Evolutionary conservation across 2,888 invertebrate species (phyloP).

Genomic region (Argynnis bischoffii): DNA sequence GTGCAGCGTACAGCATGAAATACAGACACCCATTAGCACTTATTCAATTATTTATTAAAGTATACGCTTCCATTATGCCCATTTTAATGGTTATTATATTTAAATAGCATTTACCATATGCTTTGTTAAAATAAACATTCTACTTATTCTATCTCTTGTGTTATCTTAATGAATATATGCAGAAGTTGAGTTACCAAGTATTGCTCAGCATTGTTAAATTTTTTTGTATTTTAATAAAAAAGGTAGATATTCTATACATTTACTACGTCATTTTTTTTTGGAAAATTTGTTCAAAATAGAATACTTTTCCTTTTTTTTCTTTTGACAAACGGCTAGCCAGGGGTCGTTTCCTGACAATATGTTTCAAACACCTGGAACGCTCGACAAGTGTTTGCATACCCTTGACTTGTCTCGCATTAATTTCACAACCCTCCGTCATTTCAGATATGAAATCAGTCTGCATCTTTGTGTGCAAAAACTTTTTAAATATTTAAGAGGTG

Average conservation of each 20-base stretch:
- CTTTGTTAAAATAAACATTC: not conserved
- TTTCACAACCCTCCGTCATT: constrained; percentile 36
- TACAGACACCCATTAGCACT: constrained; percentile 34
- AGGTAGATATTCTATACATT: not conserved
- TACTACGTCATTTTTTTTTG: not conserved
- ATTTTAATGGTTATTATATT: constrained; percentile 25
- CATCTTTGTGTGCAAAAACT: constrained; percentile 25
- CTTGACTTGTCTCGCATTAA: constrained; percentile 39
- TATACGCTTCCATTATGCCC: constrained; percentile 29
- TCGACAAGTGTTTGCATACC: constrained; percentile 37
- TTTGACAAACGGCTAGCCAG: constrained; percentile 25
- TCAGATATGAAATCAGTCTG: constrained; percentile 35
- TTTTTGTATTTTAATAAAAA: no score
- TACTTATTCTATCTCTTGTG: not conserved
- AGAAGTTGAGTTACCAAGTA: no score
- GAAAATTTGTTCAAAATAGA: constrained; percentile 29
- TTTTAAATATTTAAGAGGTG: constrained; percentile 22
- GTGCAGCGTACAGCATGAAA: constrained; percentile 31
- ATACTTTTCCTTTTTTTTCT: constrained; percentile 29
- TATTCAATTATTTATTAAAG: constrained; percentile 34
- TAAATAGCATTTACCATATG: constrained; percentile 2
- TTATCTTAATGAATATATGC: not conserved
- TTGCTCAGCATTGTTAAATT: no score
- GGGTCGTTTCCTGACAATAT: constrained; percentile 31
- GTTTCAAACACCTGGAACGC: constrained; percentile 32